Percentiles rank a stretch among this genome's conserved stretches.
Conservation (phyloP, 2,797 vertebrate species). For the Sebastes nivosus region DNA sequence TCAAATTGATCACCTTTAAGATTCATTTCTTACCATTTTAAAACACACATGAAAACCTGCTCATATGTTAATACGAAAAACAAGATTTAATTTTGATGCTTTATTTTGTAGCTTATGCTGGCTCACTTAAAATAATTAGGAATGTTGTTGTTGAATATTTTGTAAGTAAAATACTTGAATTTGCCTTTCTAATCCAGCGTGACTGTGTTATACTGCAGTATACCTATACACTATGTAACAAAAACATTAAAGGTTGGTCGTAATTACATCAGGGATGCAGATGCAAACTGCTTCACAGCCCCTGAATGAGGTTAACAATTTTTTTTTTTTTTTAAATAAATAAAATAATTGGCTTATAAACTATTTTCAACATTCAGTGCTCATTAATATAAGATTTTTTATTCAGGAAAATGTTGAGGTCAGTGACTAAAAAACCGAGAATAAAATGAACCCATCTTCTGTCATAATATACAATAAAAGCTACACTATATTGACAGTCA, state of each 20-base stretch:
- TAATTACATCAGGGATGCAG: neutral
- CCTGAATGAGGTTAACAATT: neutral
- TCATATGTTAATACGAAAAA: neutral
- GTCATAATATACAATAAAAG: neutral
- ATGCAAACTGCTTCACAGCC: neutral
- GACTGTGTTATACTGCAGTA: neutral
- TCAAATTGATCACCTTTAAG: neutral
- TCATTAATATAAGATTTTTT: neutral
- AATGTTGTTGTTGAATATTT: neutral
- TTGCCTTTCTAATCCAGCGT: neutral
- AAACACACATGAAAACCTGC: neutral
- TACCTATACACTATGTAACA: neutral
- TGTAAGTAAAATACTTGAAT: neutral
- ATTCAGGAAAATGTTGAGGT: neutral
- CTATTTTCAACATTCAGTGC: neutral
- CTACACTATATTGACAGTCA: neutral
- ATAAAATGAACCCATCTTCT: neutral
- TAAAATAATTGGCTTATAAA: neutral
- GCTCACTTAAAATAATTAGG: neutral
- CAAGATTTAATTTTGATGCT: neutral
- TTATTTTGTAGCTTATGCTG: neutral
- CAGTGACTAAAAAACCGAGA: neutral
- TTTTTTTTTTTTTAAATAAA: neutral
- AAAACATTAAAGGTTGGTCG: neutral
- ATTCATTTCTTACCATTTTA: neutral